Conservation (phyloP, 2,888 invertebrate species). For the Zele albiditarsus region DNA sequence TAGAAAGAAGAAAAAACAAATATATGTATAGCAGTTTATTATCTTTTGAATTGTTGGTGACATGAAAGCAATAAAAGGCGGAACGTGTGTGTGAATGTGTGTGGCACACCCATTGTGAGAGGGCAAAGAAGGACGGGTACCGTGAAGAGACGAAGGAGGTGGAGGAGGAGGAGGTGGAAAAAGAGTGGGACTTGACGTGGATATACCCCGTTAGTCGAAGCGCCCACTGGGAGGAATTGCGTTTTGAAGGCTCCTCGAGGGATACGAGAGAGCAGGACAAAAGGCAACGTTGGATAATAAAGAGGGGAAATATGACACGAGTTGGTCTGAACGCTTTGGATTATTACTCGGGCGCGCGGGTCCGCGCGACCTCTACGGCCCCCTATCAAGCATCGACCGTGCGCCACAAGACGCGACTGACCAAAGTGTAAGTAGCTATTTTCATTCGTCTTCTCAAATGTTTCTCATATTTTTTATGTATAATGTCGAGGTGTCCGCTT, state of each 20-base stretch:
- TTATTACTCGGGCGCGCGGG: constrained; percentile 32
- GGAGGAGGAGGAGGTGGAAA: not conserved
- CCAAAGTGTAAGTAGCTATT: constrained; percentile 39
- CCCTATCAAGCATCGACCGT: constrained; percentile 40
- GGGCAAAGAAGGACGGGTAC: not conserved
- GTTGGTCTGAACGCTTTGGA: constrained; percentile 31
- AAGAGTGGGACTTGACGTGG: constrained; percentile 1
- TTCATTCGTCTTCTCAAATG: constrained; percentile 21
- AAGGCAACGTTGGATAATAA: constrained; percentile 4
- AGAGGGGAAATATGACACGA: constrained; percentile 37
- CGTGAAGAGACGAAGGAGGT: not conserved
- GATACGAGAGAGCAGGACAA: not conserved
- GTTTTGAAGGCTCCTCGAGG: constrained; percentile 10
- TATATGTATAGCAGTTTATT: not conserved
- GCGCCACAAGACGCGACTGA: constrained; percentile 39
- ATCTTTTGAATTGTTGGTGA: not conserved
- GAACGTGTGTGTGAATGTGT: not conserved
- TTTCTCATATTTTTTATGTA: constrained; percentile 3
- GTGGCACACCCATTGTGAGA: constrained; percentile 13
- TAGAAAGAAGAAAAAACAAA: not conserved
- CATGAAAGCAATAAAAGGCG: constrained; percentile 1
- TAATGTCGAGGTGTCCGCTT: not conserved
- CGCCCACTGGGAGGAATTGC: constrained; percentile 11
- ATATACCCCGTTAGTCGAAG: constrained; percentile 14
- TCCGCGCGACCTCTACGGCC: constrained; percentile 38